These are phyloP conservation scores for Trematomus bernacchii DNA, from an alignment of 2,797 vertebrate species.

Conservation along the genomic window DNA sequence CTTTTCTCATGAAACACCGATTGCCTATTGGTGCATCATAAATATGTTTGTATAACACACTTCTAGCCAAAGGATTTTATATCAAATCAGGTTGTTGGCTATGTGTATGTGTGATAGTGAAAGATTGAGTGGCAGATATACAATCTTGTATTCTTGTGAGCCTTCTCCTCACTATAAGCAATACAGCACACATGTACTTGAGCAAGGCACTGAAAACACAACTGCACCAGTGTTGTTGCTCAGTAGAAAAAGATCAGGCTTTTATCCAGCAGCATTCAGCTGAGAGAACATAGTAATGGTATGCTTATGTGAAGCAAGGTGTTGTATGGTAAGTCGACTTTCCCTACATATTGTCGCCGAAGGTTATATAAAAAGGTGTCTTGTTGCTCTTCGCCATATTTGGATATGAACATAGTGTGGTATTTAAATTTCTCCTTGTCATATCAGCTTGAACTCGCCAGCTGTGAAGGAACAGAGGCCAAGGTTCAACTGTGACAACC, in stretches of 20 bases:
- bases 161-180: neutral
- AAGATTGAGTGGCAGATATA: too few relatives aligned
- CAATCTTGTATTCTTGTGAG: too few relatives aligned
- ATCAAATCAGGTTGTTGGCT: neutral
- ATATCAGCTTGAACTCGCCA: constrained; percentile 49
- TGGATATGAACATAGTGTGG: constrained; percentile 36
- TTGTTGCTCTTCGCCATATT: constrained; percentile 7
- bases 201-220: constrained; percentile 48
- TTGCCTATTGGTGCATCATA: neutral
- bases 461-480: constrained; percentile 65
- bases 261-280: constrained; percentile 51
- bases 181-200: constrained; percentile 37
- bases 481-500: constrained; percentile 68
- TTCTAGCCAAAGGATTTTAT: neutral
- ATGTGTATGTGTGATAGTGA: too few relatives aligned
- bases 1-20: too few relatives aligned
- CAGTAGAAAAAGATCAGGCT: constrained; percentile 13
- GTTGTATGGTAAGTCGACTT: constrained; percentile 49
- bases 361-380: constrained; percentile 51
- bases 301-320: constrained; percentile 59
- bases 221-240: constrained; percentile 44
- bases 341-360: constrained; percentile 30
- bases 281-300: constrained; percentile 53
- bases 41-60: neutral
- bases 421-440: constrained; percentile 64